Base-by-base conservation (phyloP, 2,113 vertebrate genomes). In the Speoplatyrhinus poulsoni region DNA sequence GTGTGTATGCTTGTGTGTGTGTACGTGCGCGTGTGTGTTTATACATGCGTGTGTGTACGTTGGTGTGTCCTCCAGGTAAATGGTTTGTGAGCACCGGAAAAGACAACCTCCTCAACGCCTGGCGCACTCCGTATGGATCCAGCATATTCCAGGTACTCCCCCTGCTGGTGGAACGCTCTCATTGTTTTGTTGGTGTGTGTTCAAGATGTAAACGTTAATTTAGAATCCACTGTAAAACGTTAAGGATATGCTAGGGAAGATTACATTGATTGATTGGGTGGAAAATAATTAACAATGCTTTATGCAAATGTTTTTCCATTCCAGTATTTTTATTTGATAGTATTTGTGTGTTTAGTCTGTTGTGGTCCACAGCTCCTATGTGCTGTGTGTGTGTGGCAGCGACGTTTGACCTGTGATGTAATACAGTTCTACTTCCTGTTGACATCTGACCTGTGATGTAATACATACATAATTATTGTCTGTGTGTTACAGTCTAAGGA, bases 1-100 rank as follows among this genome's bases (percentile, higher is more conserved):
- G 67, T 83, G 26, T 26, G 2, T 2, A 26, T 26, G 26, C 26
- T 26, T 69, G 67, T 63, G 59, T 67, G 32, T 76, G 26, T 64
- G 79, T 78, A 11, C 19, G 41, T 46, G 41, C n/a, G 67, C 61
- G 59, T 67, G 32, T 76, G 19, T 19, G 19, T 19, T 19, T 19
- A 26, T 26, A 2, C 26, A 77, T 69, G 67, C 61, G 59, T 67
- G 32, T 76, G 26, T 64, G 79, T 78, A 11, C 47, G 41, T 46
- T 13, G n/a, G 79, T 80, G 78, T 46, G 6, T 82, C 79, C 71
- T 85, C 78, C 79, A 96, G 95, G 95, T 82, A 94, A 95, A 91
- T 96, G 95, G 95, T 96, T 96, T 32, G 94, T 96, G 78, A 96
- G 95, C 82, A 96, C 95, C 0, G 95, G 95, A 12, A 96, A 96